These are phyloP conservation scores for Phymanthus crucifer DNA, from an alignment of 92 coral and sea anemone genomes.

Conservation along the genomic window DNA sequence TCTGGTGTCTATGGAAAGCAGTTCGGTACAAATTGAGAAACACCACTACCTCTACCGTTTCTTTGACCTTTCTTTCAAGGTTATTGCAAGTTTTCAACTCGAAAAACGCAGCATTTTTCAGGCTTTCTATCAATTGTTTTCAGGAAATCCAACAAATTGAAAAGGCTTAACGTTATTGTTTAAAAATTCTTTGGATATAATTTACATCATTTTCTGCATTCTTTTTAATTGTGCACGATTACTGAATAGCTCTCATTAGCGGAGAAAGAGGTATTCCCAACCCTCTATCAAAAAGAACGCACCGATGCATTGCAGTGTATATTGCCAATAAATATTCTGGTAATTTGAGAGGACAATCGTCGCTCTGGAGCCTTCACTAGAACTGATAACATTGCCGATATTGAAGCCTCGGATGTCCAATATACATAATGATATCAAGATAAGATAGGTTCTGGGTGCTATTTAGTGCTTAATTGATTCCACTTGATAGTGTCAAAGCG, in stretches of 20 bases:
- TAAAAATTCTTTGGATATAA: neutral
- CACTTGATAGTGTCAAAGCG: constrained; percentile 10
- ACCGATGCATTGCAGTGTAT: neutral
- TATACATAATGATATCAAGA: constrained; percentile 28
- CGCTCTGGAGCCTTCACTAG: constrained; percentile 1
- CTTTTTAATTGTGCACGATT: neutral
- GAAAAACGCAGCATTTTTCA: no score
- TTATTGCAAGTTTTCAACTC: no score
- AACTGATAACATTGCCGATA: constrained; percentile 15
- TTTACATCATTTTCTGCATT: neutral
- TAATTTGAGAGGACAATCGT: constrained; percentile 26
- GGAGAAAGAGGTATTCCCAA: neutral
- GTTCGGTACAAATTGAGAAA: neutral
- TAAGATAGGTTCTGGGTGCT: constrained; percentile 16
- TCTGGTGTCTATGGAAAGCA: neutral
- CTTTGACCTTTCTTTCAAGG: no score
- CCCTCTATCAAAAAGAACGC: neutral
- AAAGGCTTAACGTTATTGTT: neutral
- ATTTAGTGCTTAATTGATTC: constrained; percentile 19
- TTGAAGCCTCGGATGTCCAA: constrained; percentile 13
- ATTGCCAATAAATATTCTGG: constrained; percentile 19
- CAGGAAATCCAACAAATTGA: no score
- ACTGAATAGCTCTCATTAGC: constrained; percentile 1
- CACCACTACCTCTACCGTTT: no score
- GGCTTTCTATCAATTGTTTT: no score